Conservation (phyloP, 37 sponge, comb jelly and placozoan genomes). For the Hexactinellida sp. region DNA sequence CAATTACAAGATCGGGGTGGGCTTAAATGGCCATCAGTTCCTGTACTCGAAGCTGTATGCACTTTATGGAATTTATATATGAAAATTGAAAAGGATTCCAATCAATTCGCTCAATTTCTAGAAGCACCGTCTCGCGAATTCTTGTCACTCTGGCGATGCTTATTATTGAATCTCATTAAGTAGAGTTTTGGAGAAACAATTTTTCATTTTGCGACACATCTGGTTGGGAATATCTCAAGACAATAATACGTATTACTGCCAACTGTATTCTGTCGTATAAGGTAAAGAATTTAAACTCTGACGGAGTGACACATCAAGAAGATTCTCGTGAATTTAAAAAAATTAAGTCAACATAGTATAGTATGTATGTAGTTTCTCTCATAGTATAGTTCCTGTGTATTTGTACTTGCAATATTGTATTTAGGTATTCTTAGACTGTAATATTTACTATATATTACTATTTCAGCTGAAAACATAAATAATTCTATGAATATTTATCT, state of each 20-base stretch:
- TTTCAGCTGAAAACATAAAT: no score
- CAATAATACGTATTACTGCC: background rate
- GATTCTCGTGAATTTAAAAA: background rate
- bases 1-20: background rate
- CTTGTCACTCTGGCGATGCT: background rate
- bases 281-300: background rate
- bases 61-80: background rate
- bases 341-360: background rate
- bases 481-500: no score
- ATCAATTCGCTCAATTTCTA: background rate
- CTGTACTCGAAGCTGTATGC: background rate
- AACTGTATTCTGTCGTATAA: background rate
- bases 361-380: background rate
- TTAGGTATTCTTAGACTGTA: no score
- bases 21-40: background rate
- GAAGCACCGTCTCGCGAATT: background rate
- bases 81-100: background rate
- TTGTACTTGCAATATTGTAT: background rate
- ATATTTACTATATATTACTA: no score
- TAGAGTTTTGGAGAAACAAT: background rate
- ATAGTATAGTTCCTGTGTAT: background rate
- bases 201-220: background rate
- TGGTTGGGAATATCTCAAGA: background rate
- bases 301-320: background rate
- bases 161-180: background rate